These are phyloP conservation scores for Octomys mimax DNA, from an alignment of 2,797 vertebrate species.

Conservation along the genomic window DNA sequence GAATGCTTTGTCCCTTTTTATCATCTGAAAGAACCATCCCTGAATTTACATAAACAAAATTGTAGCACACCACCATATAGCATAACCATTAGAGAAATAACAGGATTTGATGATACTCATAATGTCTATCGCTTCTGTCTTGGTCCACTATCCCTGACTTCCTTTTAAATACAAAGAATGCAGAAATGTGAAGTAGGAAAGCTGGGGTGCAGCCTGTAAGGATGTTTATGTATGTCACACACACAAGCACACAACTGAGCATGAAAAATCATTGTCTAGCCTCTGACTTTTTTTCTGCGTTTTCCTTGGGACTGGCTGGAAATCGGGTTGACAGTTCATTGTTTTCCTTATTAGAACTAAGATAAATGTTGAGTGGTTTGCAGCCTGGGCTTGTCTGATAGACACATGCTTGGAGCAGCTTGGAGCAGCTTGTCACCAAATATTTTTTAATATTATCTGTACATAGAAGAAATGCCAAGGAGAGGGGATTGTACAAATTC, in stretches of 20 bases:
- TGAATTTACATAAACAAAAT: not conserved
- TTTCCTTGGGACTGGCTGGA: not conserved
- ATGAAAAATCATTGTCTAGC: not conserved
- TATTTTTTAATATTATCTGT: not conserved
- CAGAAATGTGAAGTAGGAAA: not conserved
- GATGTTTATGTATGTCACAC: not conserved
- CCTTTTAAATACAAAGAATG: not conserved
- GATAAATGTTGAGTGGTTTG: not conserved
- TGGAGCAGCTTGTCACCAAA: not conserved
- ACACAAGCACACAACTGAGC: not conserved
- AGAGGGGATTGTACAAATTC: not conserved
- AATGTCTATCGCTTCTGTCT: not conserved
- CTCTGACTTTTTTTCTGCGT: not conserved
- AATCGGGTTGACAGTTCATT: not conserved
- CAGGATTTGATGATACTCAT: not conserved
- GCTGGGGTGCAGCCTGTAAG: not conserved
- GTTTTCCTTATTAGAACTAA: not conserved
- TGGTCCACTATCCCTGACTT: not conserved
- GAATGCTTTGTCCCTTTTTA: accelerated
- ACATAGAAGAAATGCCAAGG: not conserved
- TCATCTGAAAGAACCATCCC: not conserved
- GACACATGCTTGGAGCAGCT: not conserved
- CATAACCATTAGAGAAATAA: not conserved
- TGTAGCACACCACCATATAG: not conserved
- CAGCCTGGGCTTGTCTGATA: not conserved